These are phyloP conservation scores for Xanthia icteritia DNA, from an alignment of 2,888 invertebrate genomes.

Conservation along the genomic window DNA sequence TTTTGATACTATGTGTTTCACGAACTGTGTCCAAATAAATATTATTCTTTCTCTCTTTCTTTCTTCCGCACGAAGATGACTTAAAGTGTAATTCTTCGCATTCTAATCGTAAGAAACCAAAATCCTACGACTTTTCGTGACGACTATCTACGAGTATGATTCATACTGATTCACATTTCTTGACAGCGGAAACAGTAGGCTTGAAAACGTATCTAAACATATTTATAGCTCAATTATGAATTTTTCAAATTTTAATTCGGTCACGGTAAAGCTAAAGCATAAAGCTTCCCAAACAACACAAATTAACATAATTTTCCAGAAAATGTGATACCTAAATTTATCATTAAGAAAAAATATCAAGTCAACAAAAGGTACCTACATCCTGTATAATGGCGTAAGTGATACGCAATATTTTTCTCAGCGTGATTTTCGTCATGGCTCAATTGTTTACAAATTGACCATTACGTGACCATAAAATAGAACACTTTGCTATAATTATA, in stretches of 20 bases:
- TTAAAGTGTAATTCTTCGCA: neutral
- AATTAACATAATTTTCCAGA: neutral
- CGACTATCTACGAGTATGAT: no score
- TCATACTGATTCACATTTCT: slow-evolving; percentile 1
- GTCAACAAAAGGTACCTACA: neutral
- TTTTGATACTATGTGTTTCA: no score
- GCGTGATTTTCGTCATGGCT: slow-evolving; percentile 48
- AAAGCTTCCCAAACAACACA: neutral
- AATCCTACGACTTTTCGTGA: neutral
- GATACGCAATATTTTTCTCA: slow-evolving; percentile 46
- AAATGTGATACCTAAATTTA: neutral
- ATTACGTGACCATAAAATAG: slow-evolving; percentile 32
- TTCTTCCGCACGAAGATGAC: no score
- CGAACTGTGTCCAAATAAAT: no score
- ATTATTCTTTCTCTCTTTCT: no score
- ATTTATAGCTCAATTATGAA: neutral
- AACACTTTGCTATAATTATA: neutral
- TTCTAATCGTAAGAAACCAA: neutral
- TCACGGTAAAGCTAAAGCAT: neutral
- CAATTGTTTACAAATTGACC: slow-evolving; percentile 50
- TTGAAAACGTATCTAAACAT: neutral
- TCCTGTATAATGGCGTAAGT: slow-evolving; percentile 15
- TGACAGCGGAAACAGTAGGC: neutral
- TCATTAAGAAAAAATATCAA: neutral
- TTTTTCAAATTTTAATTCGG: neutral